Evolutionary conservation across 2,797 vertebrate species (phyloP).

Genomic region (Vultur gryphus): DNA sequence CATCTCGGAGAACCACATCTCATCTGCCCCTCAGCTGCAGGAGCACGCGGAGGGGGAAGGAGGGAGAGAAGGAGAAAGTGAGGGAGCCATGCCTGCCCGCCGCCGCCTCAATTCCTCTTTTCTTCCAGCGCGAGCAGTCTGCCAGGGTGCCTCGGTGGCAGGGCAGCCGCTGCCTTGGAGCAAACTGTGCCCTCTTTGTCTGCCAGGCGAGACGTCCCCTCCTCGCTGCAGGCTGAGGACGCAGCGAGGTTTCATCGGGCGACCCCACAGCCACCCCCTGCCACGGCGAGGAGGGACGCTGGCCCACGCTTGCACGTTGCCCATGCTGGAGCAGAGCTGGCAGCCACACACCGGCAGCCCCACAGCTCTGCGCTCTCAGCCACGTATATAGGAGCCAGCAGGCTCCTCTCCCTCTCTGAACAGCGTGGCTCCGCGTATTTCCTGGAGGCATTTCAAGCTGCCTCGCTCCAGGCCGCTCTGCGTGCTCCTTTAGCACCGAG

Average conservation of each 20-base stretch:
- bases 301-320: neutral
- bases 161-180: neutral
- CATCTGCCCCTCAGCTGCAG: neutral
- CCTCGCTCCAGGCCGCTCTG: neutral
- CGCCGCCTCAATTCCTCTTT: neutral
- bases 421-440: neutral
- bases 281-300: accelerated
- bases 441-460: slow-evolving; percentile 46
- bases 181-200: slow-evolving; percentile 50
- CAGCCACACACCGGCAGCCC: neutral
- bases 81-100: neutral
- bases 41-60: neutral
- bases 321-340: neutral
- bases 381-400: slow-evolving; percentile 5
- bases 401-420: neutral
- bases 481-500: accelerated
- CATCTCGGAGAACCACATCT: neutral
- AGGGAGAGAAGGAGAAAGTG: neutral
- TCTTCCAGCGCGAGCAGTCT: neutral
- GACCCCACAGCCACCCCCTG: neutral
- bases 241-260: accelerated
- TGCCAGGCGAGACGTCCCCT: neutral
- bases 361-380: neutral
- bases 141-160: slow-evolving; percentile 30
- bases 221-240: neutral